phyloP scores from a whole-genome alignment of 2,797 vertebrate genomes.

The Pseudopleuronectes americanus region DNA sequence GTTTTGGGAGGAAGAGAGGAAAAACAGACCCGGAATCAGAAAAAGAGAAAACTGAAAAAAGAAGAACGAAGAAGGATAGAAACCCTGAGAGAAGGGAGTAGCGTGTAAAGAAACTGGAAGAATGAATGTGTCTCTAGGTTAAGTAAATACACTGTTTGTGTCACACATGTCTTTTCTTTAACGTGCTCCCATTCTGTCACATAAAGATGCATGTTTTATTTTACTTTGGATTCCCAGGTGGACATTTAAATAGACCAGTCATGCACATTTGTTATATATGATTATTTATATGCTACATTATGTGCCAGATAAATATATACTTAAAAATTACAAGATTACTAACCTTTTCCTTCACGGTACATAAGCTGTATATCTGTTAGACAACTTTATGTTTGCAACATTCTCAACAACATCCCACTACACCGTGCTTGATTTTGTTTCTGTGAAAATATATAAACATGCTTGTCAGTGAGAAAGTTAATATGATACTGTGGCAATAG shows the following conservation, averaged over 20 bases:
- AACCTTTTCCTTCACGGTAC: conserved; percentile 93
- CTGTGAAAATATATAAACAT: conserved; percentile 42
- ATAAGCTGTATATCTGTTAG: conserved; percentile 54
- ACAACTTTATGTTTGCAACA: conserved; percentile 46
- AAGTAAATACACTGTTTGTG: conserved; percentile 98
- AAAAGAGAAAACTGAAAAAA: conserved; percentile 94
- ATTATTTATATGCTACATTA: conserved; percentile 49
- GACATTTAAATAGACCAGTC: conserved; percentile 79
- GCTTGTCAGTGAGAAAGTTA: conserved; percentile 63
- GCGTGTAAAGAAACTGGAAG: conserved; percentile 98
- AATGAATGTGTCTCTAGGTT: conserved; percentile 99
- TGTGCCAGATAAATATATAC: conserved; percentile 35
- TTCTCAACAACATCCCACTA: conserved; percentile 35
- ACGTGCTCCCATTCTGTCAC: conserved; percentile 88
- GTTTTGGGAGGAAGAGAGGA: conserved; percentile 86
- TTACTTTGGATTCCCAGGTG: conserved; percentile 89
- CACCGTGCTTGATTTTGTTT: conserved; percentile 41
- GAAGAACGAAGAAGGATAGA: conserved; percentile 99
- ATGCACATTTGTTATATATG: conserved; percentile 50
- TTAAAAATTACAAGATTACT: conserved; percentile 76
- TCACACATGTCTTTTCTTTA: conserved; percentile 88
- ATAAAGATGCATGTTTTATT: conserved; percentile 92
- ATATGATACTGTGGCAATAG: conserved; percentile 88
- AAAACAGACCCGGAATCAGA: conserved; percentile 95
- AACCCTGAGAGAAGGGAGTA: conserved; percentile 95